Evolutionary conservation across 2,888 invertebrate species (phyloP).

Genomic region (Ashinkailepas kermadecensis): DNA sequence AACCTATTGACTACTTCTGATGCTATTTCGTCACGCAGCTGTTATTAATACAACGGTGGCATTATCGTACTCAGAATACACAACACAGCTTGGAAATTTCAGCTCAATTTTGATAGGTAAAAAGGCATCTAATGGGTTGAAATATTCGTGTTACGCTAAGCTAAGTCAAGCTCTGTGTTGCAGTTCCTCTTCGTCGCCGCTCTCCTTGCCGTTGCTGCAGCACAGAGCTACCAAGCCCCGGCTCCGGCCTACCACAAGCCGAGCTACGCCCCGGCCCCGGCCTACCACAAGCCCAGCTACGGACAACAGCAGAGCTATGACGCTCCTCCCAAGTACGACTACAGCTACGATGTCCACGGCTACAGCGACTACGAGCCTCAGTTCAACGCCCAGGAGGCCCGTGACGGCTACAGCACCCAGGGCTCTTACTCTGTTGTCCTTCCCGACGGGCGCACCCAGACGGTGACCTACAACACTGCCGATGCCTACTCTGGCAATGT

Average conservation of each 20-base stretch:
- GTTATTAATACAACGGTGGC: too few relatives aligned
- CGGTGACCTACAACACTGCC: constrained; percentile 29
- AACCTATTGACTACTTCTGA: too few relatives aligned
- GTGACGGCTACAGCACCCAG: constrained; percentile 29
- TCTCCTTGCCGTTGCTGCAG: background rate
- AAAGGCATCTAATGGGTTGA: too few relatives aligned
- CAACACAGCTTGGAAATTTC: too few relatives aligned
- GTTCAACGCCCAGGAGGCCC: constrained; percentile 25
- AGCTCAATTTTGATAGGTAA: too few relatives aligned
- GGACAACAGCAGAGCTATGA: background rate
- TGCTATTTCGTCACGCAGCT: too few relatives aligned
- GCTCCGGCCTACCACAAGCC: too few relatives aligned
- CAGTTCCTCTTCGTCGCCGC: background rate
- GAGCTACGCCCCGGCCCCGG: constrained; percentile 13
- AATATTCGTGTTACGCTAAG: too few relatives aligned
- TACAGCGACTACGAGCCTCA: constrained; percentile 27
- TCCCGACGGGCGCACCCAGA: constrained; percentile 33
- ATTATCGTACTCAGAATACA: too few relatives aligned
- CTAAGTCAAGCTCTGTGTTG: too few relatives aligned
- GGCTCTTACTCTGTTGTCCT: constrained; percentile 32
- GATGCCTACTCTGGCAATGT: constrained; percentile 28
- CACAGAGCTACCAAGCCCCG: background rate
- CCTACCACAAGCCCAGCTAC: background rate
- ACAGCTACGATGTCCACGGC: constrained; percentile 29
- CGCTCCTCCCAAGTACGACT: constrained; percentile 23